Conservation (phyloP, 2,888 invertebrate species). For the Aspidiotus rigidus region DNA sequence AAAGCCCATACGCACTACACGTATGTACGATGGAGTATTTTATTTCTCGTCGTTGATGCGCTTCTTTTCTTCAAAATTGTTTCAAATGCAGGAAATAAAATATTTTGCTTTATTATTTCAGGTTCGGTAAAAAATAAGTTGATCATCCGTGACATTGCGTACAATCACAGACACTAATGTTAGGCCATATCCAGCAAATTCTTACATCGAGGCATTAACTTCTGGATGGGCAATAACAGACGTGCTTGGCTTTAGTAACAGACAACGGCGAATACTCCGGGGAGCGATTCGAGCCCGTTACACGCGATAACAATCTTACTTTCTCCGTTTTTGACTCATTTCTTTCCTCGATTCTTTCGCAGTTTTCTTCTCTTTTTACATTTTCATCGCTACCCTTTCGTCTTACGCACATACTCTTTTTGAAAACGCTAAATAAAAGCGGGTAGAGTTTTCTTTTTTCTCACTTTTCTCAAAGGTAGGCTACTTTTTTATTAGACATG, state of each 20-base stretch:
- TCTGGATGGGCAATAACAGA: constrained; percentile 33
- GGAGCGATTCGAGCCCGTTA: constrained; percentile 26
- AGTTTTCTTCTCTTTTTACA: not conserved
- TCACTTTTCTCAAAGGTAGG: too few relatives aligned
- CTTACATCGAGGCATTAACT: constrained; percentile 32
- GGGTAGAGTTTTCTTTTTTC: too few relatives aligned
- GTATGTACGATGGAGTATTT: constrained; percentile 12
- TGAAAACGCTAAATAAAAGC: not conserved
- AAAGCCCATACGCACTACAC: not conserved
- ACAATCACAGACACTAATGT: constrained; percentile 32
- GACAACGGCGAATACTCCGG: constrained; percentile 25
- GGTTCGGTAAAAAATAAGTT: constrained; percentile 33
- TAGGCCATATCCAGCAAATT: constrained; percentile 32
- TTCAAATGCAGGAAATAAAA: constrained; percentile 30
- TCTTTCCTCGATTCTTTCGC: constrained; percentile 4
- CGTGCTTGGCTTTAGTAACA: constrained; percentile 33
- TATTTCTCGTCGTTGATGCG: not conserved
- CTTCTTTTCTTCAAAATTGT: constrained; percentile 21
- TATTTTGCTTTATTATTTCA: constrained; percentile 26
- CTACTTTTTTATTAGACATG: too few relatives aligned
- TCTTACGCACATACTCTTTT: not conserved
- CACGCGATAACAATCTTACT: constrained; percentile 26
- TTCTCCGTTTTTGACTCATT: constrained; percentile 13
- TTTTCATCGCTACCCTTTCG: not conserved
- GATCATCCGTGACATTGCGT: constrained; percentile 34